Percentiles rank a stretch among this genome's conserved stretches.
Conservation (phyloP, 2,113 vertebrate species). For the Protomyctophum bolini region DNA sequence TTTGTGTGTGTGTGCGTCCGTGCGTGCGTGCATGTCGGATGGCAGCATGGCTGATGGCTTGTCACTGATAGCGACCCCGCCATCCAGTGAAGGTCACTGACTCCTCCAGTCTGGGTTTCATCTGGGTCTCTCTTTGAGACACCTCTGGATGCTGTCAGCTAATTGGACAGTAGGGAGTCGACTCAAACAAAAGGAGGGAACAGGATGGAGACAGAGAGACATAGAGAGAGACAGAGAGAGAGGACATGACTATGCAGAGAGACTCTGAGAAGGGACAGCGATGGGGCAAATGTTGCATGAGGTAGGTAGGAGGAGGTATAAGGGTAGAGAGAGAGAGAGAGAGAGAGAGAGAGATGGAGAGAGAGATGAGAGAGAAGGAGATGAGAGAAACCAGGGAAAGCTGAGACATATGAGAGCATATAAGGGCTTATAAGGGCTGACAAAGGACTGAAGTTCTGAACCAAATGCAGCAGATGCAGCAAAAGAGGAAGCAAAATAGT, state of each 20-base stretch:
- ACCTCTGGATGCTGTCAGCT: slow-evolving; percentile 66
- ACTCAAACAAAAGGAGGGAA: slow-evolving; percentile 6
- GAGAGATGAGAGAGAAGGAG: slow-evolving; percentile 39
- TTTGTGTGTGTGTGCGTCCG: slow-evolving; percentile 1
- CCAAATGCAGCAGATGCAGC: slow-evolving; percentile 6
- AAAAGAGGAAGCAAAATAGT: slow-evolving; percentile 7
- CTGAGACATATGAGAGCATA: no score
- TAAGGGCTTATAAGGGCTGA: no score
- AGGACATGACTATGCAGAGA: not conserved
- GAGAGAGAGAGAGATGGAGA: not conserved
- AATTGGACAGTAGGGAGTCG: slow-evolving; percentile 63
- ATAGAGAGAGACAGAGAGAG: slow-evolving; percentile 16
- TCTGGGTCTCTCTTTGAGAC: slow-evolving; percentile 68
- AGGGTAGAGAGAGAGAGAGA: not conserved
- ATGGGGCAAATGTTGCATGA: slow-evolving; percentile 4
- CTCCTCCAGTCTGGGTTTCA: slow-evolving; percentile 64
- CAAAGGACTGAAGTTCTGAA: no score
- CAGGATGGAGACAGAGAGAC: slow-evolving; percentile 30
- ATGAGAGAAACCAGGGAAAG: not conserved
- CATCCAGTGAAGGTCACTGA: slow-evolving; percentile 70
- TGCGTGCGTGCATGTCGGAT: slow-evolving; percentile 33
- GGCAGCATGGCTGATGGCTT: slow-evolving; percentile 66
- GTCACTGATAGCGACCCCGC: slow-evolving; percentile 73
- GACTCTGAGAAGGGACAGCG: slow-evolving; percentile 4
- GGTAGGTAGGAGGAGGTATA: not conserved